phyloP scores from a whole-genome alignment of 2,888 invertebrate species.

The Lepidonotus clava region DNA sequence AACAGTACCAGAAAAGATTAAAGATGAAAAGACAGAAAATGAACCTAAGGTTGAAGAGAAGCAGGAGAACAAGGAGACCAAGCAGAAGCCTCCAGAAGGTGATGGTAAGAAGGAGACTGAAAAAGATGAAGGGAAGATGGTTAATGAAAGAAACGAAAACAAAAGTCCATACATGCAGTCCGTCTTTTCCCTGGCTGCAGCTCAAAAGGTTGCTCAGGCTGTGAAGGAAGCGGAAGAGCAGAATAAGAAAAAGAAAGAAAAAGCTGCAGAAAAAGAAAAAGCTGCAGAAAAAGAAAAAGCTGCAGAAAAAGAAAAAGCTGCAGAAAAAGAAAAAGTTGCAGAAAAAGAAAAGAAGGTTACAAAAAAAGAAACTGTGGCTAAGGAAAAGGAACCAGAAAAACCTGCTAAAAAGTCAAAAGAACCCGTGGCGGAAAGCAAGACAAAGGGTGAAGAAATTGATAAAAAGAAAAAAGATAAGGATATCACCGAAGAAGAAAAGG shows the following conservation, averaged over 20 bases:
- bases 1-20: not conserved
- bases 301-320: not conserved
- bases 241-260: not conserved
- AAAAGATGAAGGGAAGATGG: not conserved
- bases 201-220: not conserved
- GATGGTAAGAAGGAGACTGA: not conserved
- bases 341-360: constrained; percentile 36
- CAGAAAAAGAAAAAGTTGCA: not conserved
- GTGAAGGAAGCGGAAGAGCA: not conserved
- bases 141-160: constrained; percentile 34
- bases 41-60: not conserved
- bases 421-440: not conserved
- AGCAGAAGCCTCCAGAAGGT: not conserved
- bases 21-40: not conserved
- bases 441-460: not conserved
- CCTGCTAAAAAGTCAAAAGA: not conserved
- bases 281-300: constrained; percentile 7
- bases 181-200: too few species aligned
- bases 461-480: constrained; percentile 14
- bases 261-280: not conserved
- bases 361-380: too few species aligned
- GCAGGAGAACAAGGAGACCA: not conserved
- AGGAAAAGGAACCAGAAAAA: too few species aligned
- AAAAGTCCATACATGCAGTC: constrained; percentile 9
- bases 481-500: not conserved